Base-by-base conservation (phyloP, 2,113 vertebrate genomes). In the Poeciliopsis retropinna region DNA sequence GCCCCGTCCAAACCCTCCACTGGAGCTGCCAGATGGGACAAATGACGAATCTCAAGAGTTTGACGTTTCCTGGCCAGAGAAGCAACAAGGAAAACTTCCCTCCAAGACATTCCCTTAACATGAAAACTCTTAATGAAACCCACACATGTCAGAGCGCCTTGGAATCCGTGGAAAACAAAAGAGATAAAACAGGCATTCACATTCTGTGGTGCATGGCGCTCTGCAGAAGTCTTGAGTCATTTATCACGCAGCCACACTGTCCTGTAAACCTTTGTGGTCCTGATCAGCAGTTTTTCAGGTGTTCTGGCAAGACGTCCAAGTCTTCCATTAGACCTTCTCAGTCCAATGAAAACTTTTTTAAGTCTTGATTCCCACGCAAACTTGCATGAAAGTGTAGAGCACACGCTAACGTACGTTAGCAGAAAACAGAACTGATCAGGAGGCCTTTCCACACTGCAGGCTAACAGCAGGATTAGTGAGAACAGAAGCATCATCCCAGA, bases 11-110 rank as follows among this genome's bases (percentile, higher is more conserved):
- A 83, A 81, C 75, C 81, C 85, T 88, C 88, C 78, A 66, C 83
- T 73, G 61, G 73, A 37, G 61, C 82, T 73, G 85, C 89, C 90
- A 91, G 84, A 91, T 88, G 88, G 90, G 92, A 90, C 80, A 79
- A 90, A 88, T 92, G 92, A 93, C 79, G 75, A 87, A 76, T 84
- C 86, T 89, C 84, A 85, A 84, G 87, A 75, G 69, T 82, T 82
- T 68, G 75, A 54, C 44, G 82, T 90, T 91, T 86, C 83, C 81
- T 87, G 89, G 76, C 84, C 67, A 41, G 64, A 73, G 78, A 64
- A 47, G 65, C 79, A 41, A 39, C 47, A 65, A 71, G 73, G 60
- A 65, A 64, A 78, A 69, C 22, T 44, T 57, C 65, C 74, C 87
- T 88, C 80, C 81, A 81, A 84, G 57, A 61, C 41, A 64, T 86